Evolutionary conservation across 2,797 vertebrate species (phyloP).

Genomic region (Hippocampus kuda): DNA sequence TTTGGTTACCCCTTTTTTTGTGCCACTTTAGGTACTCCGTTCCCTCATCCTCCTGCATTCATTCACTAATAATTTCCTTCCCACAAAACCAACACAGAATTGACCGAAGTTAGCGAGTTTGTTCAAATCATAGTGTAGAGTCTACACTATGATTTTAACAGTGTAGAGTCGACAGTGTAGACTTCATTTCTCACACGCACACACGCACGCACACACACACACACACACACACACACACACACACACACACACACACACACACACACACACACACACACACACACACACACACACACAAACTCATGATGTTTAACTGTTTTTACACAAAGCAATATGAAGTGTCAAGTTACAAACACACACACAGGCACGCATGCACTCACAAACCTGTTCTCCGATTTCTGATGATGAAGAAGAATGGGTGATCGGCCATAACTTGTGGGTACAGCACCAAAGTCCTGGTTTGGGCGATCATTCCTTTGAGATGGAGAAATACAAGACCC

Average conservation of each 20-base stretch:
- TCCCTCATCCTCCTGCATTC: too few relatives aligned
- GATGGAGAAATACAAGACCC: not conserved
- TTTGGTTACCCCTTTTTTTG: too few relatives aligned
- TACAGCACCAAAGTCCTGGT: slow-evolving; percentile 91
- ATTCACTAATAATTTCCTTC: too few relatives aligned
- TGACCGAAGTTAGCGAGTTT: too few relatives aligned
- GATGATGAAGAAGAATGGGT: slow-evolving; percentile 94
- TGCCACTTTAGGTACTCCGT: too few relatives aligned
- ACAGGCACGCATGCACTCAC: slow-evolving; percentile 1
- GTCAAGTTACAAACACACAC: not conserved
- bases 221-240: not conserved
- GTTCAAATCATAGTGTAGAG: too few relatives aligned
- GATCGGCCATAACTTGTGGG: slow-evolving; percentile 94
- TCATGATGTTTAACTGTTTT: not conserved
- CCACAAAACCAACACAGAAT: too few relatives aligned
- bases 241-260: too few relatives aligned
- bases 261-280: not conserved
- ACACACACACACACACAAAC: not conserved
- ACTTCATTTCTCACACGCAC: not conserved
- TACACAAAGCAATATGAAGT: not conserved
- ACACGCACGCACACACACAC: not conserved
- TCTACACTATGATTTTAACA: too few relatives aligned
- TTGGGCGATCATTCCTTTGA: slow-evolving; percentile 85
- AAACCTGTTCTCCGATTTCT: slow-evolving; percentile 80
- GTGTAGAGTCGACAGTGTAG: too few relatives aligned